Conservation (phyloP, 2,888 invertebrate species). For the Limnephilus marmoratus region DNA sequence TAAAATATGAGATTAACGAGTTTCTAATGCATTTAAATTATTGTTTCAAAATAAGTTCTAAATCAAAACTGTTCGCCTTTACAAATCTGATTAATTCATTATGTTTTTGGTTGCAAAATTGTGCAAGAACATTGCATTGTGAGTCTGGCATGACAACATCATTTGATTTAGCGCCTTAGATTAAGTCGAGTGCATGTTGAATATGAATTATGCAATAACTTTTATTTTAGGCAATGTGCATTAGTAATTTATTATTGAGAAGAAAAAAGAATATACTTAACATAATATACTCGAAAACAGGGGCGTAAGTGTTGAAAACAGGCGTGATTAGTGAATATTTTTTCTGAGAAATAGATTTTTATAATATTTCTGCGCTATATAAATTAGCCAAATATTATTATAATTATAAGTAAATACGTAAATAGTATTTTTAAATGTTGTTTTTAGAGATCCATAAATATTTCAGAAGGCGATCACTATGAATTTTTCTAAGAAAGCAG, state of each 20-base stretch:
- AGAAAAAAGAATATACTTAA: too few relatives aligned
- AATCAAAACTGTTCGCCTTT: neutral
- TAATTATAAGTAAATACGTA: too few relatives aligned
- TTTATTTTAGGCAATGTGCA: neutral
- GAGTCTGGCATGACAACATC: neutral
- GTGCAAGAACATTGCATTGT: neutral
- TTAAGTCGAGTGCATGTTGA: neutral
- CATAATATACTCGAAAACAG: neutral
- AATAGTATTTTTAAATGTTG: too few relatives aligned
- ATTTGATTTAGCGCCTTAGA: neutral
- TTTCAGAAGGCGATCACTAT: too few relatives aligned
- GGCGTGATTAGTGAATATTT: neutral
- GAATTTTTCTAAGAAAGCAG: too few relatives aligned
- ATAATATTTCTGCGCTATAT: too few relatives aligned
- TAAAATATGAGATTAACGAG: neutral
- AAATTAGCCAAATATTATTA: too few relatives aligned
- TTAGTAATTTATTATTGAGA: neutral
- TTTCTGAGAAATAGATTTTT: neutral
- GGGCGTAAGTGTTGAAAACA: neutral
- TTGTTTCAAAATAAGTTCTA: neutral
- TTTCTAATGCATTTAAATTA: neutral
- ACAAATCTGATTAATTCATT: neutral
- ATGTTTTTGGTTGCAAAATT: neutral
- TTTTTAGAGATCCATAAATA: too few relatives aligned
- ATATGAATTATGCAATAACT: neutral